Percentiles rank a stretch among this genome's conserved stretches.
These are phyloP conservation scores for Conops quadrifasciatus DNA, from an alignment of 2,888 invertebrate genomes.

Conservation along the genomic window DNA sequence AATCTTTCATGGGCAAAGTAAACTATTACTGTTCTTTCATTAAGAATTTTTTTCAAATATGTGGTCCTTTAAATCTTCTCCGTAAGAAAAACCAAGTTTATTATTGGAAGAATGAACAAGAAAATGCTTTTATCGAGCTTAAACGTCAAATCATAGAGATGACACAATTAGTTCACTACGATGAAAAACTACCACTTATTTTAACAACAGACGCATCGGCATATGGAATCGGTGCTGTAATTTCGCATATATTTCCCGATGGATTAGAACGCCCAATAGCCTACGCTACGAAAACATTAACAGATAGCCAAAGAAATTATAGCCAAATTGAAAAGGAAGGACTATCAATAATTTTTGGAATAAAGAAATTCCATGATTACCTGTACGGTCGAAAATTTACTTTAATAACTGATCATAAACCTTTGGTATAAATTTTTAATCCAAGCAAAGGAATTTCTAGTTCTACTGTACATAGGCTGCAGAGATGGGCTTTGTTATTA, in stretches of 20 bases:
- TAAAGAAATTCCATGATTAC: too few relatives aligned
- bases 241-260: slow-evolving; percentile 2
- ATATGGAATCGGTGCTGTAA: too few relatives aligned
- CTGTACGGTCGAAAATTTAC: slow-evolving; percentile 26
- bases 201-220: too few relatives aligned
- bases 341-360: slow-evolving; percentile 31
- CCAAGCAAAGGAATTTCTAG: slow-evolving; percentile 19
- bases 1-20: slow-evolving; percentile 30
- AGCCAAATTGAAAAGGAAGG: slow-evolving; percentile 33
- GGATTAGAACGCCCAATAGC: not conserved
- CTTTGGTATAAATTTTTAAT: slow-evolving; percentile 23
- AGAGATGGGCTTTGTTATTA: slow-evolving; percentile 24
- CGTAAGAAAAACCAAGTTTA: not conserved
- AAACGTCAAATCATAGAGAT: not conserved
- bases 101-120: too few relatives aligned
- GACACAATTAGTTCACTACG: not conserved
- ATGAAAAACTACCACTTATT: not conserved
- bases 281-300: not conserved
- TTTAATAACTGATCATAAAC: slow-evolving; percentile 27
- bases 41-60: slow-evolving; percentile 15
- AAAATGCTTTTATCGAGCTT: not conserved
- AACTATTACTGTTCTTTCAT: slow-evolving; percentile 31
- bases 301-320: slow-evolving; percentile 4
- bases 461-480: slow-evolving; percentile 19
- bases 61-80: not conserved